Evolutionary conservation across 2,797 vertebrate species (phyloP).

Genomic region (Crypturellus tataupa): DNA sequence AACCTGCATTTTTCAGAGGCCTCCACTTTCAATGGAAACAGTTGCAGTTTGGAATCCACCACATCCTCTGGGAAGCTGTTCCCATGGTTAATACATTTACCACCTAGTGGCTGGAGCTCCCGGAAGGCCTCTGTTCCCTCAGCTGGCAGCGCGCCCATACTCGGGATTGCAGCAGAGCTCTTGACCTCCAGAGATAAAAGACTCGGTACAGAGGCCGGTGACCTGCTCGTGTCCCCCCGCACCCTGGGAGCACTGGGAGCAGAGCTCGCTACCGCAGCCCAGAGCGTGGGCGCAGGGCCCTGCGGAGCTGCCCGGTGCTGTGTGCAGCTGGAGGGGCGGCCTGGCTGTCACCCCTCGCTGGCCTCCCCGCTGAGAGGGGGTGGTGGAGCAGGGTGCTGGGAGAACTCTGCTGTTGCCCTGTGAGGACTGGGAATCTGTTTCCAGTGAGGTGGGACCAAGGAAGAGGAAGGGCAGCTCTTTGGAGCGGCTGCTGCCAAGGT

Average conservation of each 20-base stretch:
- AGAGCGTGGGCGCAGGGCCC: not conserved
- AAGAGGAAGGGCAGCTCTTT: slow-evolving; percentile 25
- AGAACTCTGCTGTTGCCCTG: slow-evolving; percentile 42
- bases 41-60: slow-evolving; percentile 55
- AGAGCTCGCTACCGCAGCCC: no score
- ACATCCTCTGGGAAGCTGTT: slow-evolving; percentile 69
- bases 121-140: slow-evolving; percentile 37
- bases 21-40: slow-evolving; percentile 26
- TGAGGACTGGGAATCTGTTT: slow-evolving; percentile 48
- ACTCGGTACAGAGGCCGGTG: not conserved
- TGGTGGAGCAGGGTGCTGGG: not conserved
- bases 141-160: slow-evolving; percentile 37
- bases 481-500: not conserved
- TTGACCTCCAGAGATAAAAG: not conserved
- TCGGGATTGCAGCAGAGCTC: not conserved
- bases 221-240: not conserved
- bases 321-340: not conserved
- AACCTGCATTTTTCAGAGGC: slow-evolving; percentile 21
- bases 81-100: slow-evolving; percentile 47
- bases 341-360: not conserved
- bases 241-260: no score
- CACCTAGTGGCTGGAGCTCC: not conserved
- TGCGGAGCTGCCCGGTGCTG: not conserved
- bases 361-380: slow-evolving; percentile 5
- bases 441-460: slow-evolving; percentile 42